Evolutionary conservation across 2,888 invertebrate species (phyloP).

Genomic region (Leptinotarsa rubiginosa): DNA sequence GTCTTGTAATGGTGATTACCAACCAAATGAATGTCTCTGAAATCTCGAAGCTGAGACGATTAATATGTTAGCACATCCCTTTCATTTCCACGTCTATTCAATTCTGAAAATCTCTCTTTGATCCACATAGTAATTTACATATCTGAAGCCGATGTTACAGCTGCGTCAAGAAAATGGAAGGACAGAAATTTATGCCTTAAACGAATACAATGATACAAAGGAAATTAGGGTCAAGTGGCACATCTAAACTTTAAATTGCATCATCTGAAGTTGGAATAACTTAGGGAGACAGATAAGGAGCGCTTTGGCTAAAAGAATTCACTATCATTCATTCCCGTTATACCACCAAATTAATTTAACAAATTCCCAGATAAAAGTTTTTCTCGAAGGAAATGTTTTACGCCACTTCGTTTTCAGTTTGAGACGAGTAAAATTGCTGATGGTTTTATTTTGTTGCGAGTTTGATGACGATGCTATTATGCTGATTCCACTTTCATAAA

Average conservation of each 20-base stretch:
- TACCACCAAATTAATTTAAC: constrained; percentile 56
- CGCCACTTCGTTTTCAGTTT: constrained; percentile 47
- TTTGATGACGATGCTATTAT: constrained; percentile 31
- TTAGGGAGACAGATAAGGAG: constrained; percentile 56
- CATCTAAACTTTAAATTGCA: constrained; percentile 60
- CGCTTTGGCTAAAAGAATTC: constrained; percentile 53
- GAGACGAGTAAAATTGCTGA: constrained; percentile 24
- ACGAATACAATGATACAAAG: constrained; percentile 54
- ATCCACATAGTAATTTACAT: constrained; percentile 41
- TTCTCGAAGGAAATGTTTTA: constrained; percentile 51
- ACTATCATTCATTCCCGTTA: constrained; percentile 55
- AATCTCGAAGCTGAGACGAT: neutral
- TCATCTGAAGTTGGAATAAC: constrained; percentile 58
- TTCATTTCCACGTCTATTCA: constrained; percentile 12
- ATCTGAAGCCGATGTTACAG: constrained; percentile 34
- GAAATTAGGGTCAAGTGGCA: constrained; percentile 56
- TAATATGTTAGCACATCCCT: constrained; percentile 10
- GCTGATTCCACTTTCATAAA: neutral
- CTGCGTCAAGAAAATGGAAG: constrained; percentile 46
- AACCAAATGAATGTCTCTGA: neutral
- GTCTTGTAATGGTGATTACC: neutral
- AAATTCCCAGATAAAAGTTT: constrained; percentile 55
- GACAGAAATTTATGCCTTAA: constrained; percentile 49
- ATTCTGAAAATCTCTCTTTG: constrained; percentile 20
- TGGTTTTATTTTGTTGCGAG: constrained; percentile 27